Percentiles rank a stretch among this genome's conserved stretches.
Conservation (phyloP, 2,797 vertebrate species). For the Scleropages formosus region DNA sequence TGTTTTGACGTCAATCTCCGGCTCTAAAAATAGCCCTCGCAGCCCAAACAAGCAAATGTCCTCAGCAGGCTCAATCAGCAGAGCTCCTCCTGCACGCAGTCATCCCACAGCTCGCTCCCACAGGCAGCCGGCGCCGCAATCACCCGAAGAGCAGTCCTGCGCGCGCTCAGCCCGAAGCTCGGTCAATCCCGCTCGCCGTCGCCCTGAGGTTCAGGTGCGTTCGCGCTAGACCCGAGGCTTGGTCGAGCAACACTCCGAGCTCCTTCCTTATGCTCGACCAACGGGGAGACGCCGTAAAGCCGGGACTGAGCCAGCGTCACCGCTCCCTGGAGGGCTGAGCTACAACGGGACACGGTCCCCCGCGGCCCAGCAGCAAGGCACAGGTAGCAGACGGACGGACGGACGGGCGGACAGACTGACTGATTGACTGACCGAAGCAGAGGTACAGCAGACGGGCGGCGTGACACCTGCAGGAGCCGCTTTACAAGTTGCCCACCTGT, state of each 20-base stretch:
- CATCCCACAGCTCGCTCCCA: not conserved
- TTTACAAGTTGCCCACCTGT: not conserved
- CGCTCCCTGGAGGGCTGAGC: too few relatives aligned
- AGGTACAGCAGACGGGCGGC: not conserved
- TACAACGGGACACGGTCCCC: too few relatives aligned
- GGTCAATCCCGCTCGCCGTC: too few relatives aligned
- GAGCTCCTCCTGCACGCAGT: not conserved
- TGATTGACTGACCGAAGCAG: too few relatives aligned
- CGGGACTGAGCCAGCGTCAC: too few relatives aligned
- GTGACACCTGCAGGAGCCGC: too few relatives aligned
- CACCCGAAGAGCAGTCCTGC: not conserved
- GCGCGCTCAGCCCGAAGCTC: slow-evolving; percentile 9
- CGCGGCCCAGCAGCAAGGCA: not conserved
- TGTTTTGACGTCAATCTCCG: not conserved
- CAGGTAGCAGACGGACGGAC: not conserved
- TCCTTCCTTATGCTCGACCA: too few relatives aligned
- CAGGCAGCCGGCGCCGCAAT: not conserved
- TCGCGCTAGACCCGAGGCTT: too few relatives aligned
- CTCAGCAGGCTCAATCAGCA: not conserved
- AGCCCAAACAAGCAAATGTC: not conserved
- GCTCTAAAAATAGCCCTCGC: not conserved
- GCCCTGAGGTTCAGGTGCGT: too few relatives aligned
- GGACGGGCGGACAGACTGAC: too few relatives aligned
- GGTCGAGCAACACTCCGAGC: too few relatives aligned
- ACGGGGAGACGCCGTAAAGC: too few relatives aligned